These are phyloP conservation scores for Burhinus bistriatus DNA, from an alignment of 2,113 vertebrate species.

Conservation along the genomic window DNA sequence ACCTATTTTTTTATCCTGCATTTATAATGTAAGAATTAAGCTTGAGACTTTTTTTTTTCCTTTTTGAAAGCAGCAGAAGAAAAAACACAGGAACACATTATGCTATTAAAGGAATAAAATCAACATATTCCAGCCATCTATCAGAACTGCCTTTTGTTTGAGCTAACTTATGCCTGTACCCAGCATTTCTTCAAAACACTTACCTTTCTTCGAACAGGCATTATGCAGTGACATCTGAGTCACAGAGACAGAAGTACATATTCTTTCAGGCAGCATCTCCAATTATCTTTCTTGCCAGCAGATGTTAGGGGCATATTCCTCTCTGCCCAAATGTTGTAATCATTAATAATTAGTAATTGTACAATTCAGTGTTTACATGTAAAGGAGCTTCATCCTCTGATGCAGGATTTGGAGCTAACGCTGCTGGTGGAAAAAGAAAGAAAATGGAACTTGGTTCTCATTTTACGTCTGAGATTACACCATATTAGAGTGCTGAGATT, in stretches of 20 bases:
- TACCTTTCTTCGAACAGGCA: background rate
- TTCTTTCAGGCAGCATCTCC: background rate
- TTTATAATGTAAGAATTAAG: background rate
- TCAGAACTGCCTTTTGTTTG: background rate
- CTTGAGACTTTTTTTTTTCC: background rate
- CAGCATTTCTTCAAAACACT: background rate
- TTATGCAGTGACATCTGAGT: background rate
- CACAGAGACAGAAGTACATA: background rate
- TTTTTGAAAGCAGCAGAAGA: background rate
- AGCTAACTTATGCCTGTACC: background rate
- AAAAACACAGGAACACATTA: background rate
- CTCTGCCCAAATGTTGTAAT: background rate
- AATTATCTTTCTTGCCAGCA: background rate
- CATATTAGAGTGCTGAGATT: background rate
- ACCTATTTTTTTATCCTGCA: background rate
- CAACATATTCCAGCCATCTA: background rate
- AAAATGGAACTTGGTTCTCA: background rate
- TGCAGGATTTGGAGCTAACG: background rate
- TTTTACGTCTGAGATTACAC: background rate
- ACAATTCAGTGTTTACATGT: background rate
- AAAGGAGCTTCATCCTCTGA: background rate
- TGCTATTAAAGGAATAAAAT: background rate
- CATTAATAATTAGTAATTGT: background rate
- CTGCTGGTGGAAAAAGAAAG: background rate
- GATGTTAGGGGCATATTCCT: background rate